phyloP scores from a whole-genome alignment of 2,888 invertebrate genomes.

The Eutolmus rufibarbis region DNA sequence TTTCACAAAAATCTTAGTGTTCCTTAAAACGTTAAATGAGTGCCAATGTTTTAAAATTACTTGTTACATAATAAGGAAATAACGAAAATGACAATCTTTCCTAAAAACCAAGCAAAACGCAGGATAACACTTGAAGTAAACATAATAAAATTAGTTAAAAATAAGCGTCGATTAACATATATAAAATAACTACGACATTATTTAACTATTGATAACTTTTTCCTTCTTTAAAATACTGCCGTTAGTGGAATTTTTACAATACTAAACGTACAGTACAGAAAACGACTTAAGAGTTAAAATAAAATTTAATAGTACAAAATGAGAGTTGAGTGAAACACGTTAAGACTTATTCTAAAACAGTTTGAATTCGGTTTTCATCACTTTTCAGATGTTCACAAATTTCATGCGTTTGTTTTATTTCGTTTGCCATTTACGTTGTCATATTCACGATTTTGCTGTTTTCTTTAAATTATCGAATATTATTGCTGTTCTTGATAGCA shows the following conservation, averaged over 20 bases:
- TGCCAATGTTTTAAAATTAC: background rate
- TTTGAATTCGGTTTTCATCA: slow-evolving; percentile 9
- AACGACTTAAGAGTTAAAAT: background rate
- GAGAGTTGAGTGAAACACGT: background rate
- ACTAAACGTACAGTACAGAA: background rate
- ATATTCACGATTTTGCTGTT: background rate
- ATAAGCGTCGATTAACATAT: background rate
- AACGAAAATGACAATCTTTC: background rate
- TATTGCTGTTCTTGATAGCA: background rate
- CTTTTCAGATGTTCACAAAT: slow-evolving; percentile 11
- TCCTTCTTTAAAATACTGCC: background rate
- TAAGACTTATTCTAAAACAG: background rate
- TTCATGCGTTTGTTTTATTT: background rate
- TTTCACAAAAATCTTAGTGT: background rate
- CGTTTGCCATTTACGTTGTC: background rate
- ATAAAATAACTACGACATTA: background rate
- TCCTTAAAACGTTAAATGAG: background rate
- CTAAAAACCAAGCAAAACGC: background rate
- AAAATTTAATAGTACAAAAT: background rate
- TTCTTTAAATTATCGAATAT: background rate
- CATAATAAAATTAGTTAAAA: background rate
- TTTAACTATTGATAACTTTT: background rate
- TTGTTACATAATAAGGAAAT: background rate
- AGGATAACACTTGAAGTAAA: background rate
- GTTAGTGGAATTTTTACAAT: background rate